Conservation (phyloP, 2,113 vertebrate species). For the Pavo muticus region DNA sequence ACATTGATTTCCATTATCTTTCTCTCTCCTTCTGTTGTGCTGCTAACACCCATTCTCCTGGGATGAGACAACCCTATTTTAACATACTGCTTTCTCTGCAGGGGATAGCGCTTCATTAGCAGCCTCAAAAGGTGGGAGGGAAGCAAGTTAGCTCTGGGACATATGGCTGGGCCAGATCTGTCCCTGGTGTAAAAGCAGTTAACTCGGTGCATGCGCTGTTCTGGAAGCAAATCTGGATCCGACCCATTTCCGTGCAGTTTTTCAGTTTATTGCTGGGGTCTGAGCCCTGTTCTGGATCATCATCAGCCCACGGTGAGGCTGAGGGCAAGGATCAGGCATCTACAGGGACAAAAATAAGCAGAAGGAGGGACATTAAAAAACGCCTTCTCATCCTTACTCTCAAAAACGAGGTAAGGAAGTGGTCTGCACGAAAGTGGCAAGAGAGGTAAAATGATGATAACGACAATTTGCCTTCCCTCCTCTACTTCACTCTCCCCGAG, state of each 20-base stretch:
- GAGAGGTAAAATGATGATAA: background rate
- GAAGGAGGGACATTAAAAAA: background rate
- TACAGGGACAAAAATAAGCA: background rate
- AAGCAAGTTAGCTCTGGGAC: constrained; percentile 2
- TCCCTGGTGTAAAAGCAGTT: background rate
- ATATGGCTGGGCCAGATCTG: background rate
- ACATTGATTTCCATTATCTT: background rate
- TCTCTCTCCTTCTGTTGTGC: background rate
- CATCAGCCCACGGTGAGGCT: background rate
- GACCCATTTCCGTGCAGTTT: background rate
- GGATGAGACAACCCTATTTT: background rate
- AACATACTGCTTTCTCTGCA: background rate
- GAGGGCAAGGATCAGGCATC: background rate
- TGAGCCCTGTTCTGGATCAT: background rate
- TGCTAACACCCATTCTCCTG: background rate
- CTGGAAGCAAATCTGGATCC: background rate
- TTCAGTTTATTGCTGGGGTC: background rate
- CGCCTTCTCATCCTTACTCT: background rate
- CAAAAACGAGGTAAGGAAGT: background rate
- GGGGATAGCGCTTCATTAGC: background rate
- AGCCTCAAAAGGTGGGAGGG: background rate
- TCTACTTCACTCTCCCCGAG: background rate
- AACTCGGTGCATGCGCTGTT: background rate
- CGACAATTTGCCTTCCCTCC: background rate
- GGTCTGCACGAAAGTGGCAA: background rate